A percentile compares a stretch with the other conserved stretches of the same genome.
These are phyloP conservation scores for Coelopa pilipes DNA, from an alignment of 2,888 invertebrate genomes.

Conservation along the genomic window DNA sequence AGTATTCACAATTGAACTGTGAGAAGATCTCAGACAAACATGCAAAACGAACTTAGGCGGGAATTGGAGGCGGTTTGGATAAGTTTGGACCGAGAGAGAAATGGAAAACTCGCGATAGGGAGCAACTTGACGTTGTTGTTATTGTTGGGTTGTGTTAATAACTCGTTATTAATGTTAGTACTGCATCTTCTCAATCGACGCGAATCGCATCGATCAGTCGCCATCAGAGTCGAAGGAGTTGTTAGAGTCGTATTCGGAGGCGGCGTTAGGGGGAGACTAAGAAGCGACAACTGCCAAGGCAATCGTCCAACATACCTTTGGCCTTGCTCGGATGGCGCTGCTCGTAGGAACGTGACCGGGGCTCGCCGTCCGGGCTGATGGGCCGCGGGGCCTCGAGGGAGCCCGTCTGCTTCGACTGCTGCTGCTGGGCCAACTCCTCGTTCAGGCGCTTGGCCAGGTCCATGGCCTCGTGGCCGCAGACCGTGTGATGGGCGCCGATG, in stretches of 20 bases:
- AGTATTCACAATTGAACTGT: no score
- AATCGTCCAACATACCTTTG: constrained; percentile 56
- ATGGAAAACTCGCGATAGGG: no score
- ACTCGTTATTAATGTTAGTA: no score
- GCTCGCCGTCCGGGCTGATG: constrained; percentile 71
- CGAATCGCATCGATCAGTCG: constrained; percentile 15
- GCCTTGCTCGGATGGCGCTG: constrained; percentile 68
- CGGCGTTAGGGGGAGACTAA: neutral
- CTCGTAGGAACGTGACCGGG: constrained; percentile 76
- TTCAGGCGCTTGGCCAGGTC: constrained; percentile 78
- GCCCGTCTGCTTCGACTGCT: constrained; percentile 54
- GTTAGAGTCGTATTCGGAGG: neutral
- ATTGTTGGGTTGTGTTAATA: no score
- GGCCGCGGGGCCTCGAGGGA: constrained; percentile 61
- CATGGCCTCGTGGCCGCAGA: constrained; percentile 83
- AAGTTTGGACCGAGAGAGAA: no score
- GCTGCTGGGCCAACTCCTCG: constrained; percentile 71
- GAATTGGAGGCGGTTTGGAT: no score
- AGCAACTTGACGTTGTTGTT: no score
- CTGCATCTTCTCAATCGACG: constrained; percentile 1
- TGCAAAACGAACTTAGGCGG: no score
- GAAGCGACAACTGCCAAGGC: neutral
- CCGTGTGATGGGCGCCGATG: constrained; percentile 76
- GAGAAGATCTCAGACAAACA: no score
- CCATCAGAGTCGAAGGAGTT: neutral